phyloP scores from a whole-genome alignment of 23 tunicate species.

The Halocynthia roretzi region DNA sequence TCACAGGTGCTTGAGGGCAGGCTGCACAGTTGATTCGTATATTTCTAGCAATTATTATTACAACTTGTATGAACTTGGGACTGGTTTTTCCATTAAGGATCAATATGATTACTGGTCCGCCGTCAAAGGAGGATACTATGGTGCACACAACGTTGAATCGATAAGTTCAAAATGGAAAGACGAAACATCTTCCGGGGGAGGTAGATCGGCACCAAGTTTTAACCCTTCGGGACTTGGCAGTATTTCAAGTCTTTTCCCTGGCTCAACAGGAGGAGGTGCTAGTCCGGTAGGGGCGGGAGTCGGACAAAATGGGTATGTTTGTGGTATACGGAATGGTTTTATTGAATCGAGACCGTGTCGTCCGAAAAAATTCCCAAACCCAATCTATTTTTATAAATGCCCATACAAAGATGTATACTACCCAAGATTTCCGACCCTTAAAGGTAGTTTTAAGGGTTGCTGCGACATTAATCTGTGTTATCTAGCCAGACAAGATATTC shows the following conservation, averaged over 20 bases:
- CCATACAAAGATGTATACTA: conserved; percentile 32
- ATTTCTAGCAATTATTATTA: conserved; percentile 13
- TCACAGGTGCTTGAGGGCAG: conserved; percentile 51
- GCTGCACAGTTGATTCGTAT: conserved; percentile 43
- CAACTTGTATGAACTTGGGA: conserved; percentile 5
- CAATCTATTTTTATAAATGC: conserved; percentile 27
- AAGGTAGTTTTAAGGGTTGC: conserved; percentile 78
- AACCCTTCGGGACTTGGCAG: neutral
- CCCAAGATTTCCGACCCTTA: conserved; percentile 40
- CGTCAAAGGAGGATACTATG: neutral
- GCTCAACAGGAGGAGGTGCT: neutral
- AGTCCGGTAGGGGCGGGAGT: neutral
- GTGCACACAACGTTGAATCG: conserved; percentile 7
- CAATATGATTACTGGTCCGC: conserved; percentile 13
- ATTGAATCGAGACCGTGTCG: neutral
- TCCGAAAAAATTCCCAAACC: neutral
- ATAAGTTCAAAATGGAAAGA: neutral
- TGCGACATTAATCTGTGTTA: conserved; percentile 65
- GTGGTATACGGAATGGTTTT: neutral
- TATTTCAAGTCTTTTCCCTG: neutral
- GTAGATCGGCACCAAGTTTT: neutral
- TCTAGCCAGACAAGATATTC: conserved; percentile 21
- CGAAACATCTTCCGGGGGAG: neutral
- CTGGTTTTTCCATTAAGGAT: neutral
- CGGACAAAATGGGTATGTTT: too few species aligned